Evolutionary conservation across 2,797 vertebrate genomes (phyloP).

Genomic region (Kryptolebias ocellatus): DNA sequence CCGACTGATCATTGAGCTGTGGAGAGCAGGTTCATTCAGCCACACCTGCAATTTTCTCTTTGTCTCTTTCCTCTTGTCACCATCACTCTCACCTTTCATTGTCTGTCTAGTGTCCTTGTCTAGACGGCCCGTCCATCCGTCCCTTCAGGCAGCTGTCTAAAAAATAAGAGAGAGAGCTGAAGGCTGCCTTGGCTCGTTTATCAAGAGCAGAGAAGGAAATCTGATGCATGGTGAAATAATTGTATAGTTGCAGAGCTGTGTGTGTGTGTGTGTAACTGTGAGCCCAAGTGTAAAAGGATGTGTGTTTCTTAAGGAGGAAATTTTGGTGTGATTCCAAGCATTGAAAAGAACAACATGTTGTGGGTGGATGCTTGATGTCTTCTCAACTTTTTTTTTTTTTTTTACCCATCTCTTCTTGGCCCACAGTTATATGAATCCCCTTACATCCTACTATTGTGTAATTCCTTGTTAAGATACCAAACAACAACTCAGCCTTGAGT

Average conservation of each 20-base stretch:
- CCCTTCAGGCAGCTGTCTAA: conserved; percentile 56
- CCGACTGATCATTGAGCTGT: conserved; percentile 63
- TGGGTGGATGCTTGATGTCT: conserved; percentile 57
- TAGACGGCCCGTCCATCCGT: conserved; percentile 65
- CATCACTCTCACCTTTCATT: conserved; percentile 55
- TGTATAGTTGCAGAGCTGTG: conserved; percentile 25
- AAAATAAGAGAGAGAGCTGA: conserved; percentile 39
- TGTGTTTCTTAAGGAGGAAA: conserved; percentile 44
- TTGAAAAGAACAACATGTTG: conserved; percentile 63
- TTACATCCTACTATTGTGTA: conserved; percentile 52
- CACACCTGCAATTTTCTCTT: conserved; percentile 68
- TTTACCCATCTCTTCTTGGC: conserved; percentile 37
- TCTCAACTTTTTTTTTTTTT: conserved; percentile 31
- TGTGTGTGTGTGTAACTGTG: conserved; percentile 12
- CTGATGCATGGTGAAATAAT: conserved; percentile 56
- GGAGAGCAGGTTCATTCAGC: conserved; percentile 71
- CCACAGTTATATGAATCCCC: conserved; percentile 40
- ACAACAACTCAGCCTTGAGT: conserved; percentile 35
- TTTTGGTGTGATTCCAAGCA: conserved; percentile 62
- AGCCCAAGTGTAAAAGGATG: conserved; percentile 36
- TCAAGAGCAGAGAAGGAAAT: conserved; percentile 56
- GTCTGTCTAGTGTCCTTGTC: conserved; percentile 70
- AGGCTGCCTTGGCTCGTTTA: conserved; percentile 57
- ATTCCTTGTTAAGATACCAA: conserved; percentile 46
- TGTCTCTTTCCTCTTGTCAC: conserved; percentile 54